Conservation (phyloP, 2,113 vertebrate genomes). For the Nycticebus coucang region DNA sequence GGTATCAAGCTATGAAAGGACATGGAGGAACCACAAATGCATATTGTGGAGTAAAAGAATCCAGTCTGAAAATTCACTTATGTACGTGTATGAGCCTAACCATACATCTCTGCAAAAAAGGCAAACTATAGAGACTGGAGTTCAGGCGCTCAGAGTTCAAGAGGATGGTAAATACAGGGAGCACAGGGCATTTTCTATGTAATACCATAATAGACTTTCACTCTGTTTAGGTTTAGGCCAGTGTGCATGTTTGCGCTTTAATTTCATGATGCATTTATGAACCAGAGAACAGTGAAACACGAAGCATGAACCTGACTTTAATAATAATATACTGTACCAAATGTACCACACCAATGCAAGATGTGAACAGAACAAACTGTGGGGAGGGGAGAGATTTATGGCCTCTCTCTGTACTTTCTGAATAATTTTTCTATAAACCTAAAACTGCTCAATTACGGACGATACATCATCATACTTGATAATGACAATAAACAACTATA, state of each 20-base stretch:
- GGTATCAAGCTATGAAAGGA: constrained; percentile 1
- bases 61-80: neutral
- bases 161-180: neutral
- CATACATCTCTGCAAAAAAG: neutral
- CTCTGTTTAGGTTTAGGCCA: too few species aligned
- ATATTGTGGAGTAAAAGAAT: constrained; percentile 12
- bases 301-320: neutral
- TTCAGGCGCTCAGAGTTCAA: neutral
- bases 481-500: neutral
- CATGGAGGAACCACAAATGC: neutral
- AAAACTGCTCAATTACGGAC: neutral
- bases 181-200: neutral
- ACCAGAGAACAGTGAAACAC: neutral
- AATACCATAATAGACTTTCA: neutral
- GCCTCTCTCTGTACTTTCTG: neutral
- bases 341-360: neutral
- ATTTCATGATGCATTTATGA: neutral
- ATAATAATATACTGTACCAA: neutral
- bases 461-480: neutral
- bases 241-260: too few species aligned
- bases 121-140: neutral
- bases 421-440: constrained; percentile 35
- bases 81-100: neutral
- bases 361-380: neutral
- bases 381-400: too few species aligned